These are phyloP conservation scores for Oligia fasciuncula DNA, from an alignment of 2,888 invertebrate species.

Conservation along the genomic window DNA sequence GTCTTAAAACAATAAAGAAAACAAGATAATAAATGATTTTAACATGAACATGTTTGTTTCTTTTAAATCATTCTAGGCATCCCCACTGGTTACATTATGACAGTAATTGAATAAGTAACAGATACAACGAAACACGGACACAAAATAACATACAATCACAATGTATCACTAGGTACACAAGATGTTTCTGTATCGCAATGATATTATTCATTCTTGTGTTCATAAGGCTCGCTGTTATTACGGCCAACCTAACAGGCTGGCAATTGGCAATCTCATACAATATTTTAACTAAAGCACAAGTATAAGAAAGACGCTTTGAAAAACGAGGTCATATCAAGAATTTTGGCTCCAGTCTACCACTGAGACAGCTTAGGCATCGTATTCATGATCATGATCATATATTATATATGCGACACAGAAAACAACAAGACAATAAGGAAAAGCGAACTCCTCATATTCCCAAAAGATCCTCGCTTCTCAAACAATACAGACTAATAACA, in stretches of 20 bases:
- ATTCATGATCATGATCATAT: conserved; percentile 21
- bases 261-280: neutral
- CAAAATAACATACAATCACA: neutral
- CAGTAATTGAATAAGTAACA: neutral
- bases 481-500: conserved; percentile 27
- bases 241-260: neutral
- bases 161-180: neutral
- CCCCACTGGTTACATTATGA: conserved; percentile 29
- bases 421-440: conserved; percentile 46
- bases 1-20: conserved; percentile 9
- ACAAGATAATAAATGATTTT: conserved; percentile 35
- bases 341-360: neutral
- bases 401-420: conserved; percentile 20
- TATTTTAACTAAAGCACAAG: neutral
- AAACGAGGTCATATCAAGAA: neutral
- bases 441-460: conserved; percentile 25
- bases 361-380: conserved; percentile 9
- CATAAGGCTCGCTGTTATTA: neutral
- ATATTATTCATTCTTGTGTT: neutral
- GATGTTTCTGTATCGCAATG: neutral
- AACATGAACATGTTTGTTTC: conserved; percentile 25
- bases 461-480: neutral
- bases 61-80: conserved; percentile 18
- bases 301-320: neutral
- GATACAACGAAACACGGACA: too few species aligned